Percentiles rank a stretch among this genome's conserved stretches.
Evolutionary conservation across 1,140 invertebrate genomes (phyloP).

Genomic region (Pseudomyrmex pallidus): DNA sequence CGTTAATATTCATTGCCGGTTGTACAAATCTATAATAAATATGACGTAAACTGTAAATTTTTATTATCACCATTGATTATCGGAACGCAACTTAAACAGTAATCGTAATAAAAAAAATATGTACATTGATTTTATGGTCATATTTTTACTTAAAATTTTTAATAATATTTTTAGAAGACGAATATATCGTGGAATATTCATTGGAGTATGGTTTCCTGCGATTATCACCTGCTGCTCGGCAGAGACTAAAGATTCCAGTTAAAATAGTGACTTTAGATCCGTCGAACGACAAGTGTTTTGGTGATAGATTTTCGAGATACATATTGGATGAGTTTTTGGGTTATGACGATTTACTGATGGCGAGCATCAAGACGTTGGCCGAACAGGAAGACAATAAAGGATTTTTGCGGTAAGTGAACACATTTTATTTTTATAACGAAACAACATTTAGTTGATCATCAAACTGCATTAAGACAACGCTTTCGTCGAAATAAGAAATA

Average conservation of each 20-base stretch:
- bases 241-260: slow-evolving; percentile 95
- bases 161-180: slow-evolving; percentile 93
- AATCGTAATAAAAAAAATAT: background rate
- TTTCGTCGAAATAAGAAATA: background rate
- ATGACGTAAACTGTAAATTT: no score
- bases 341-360: slow-evolving; percentile 98
- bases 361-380: slow-evolving; percentile 96
- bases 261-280: slow-evolving; percentile 97
- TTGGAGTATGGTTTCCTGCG: slow-evolving; percentile 98
- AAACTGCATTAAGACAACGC: background rate
- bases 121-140: slow-evolving; percentile 6
- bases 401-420: slow-evolving; percentile 89
- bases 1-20: no score
- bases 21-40: no score
- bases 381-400: slow-evolving; percentile 99
- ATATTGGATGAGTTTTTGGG: slow-evolving; percentile 97
- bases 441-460: background rate
- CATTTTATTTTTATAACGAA: slow-evolving; percentile 1
- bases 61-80: no score
- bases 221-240: slow-evolving; percentile 93
- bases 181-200: slow-evolving; percentile 99
- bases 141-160: slow-evolving; percentile 66
- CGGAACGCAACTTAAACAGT: no score
- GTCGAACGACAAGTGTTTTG: slow-evolving; percentile 95
- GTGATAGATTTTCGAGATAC: slow-evolving; percentile 95